phyloP scores from a whole-genome alignment of 2,888 invertebrate genomes.

The Rugalucina vietnamica region DNA sequence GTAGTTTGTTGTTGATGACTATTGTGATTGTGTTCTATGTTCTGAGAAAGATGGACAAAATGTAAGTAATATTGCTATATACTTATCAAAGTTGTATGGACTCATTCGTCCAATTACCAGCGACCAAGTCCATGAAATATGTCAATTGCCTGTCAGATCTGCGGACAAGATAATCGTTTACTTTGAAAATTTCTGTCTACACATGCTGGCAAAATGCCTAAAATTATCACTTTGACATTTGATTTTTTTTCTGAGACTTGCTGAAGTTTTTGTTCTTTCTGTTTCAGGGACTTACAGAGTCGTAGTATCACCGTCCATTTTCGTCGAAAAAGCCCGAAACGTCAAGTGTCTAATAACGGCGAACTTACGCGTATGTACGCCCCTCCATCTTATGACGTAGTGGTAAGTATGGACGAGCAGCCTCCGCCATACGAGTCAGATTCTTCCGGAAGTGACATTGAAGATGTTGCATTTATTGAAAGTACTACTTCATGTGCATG shows the following conservation, averaged over 20 bases:
- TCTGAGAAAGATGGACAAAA: constrained; percentile 60
- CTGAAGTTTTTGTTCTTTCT: background rate
- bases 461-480: constrained; percentile 2
- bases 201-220: too few relatives aligned
- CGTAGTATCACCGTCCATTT: constrained; percentile 48
- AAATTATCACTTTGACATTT: too few relatives aligned
- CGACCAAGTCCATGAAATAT: too few relatives aligned
- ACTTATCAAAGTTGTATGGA: too few relatives aligned
- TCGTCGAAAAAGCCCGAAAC: constrained; percentile 26
- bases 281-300: constrained; percentile 42
- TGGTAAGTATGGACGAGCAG: constrained; percentile 63
- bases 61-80: constrained; percentile 40
- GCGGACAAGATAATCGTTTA: too few relatives aligned
- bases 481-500: background rate
- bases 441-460: constrained; percentile 38
- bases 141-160: too few relatives aligned
- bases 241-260: background rate
- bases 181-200: too few relatives aligned
- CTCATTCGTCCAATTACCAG: too few relatives aligned
- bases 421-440: constrained; percentile 63
- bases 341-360: constrained; percentile 41
- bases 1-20: constrained; percentile 57
- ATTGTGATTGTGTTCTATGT: constrained; percentile 50
- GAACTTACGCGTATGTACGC: constrained; percentile 63
- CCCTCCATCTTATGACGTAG: constrained; percentile 74